Evolutionary conservation across 2,888 invertebrate genomes (phyloP).

Genomic region (Coleophora deauratella): DNA sequence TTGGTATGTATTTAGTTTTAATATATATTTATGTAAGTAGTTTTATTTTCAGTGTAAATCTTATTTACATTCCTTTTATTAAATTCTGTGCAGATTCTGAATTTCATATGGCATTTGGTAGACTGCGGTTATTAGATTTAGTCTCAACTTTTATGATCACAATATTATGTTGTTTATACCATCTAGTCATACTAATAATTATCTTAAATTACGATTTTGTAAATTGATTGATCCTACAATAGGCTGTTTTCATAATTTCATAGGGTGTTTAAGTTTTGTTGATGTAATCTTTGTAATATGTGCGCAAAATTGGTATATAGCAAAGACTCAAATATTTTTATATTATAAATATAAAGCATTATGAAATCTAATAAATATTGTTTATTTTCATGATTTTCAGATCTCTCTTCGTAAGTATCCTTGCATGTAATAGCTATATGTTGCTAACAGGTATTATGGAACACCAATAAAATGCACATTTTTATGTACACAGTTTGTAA

Average conservation of each 20-base stretch:
- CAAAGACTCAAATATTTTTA: conserved; percentile 27
- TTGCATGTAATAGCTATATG: too few relatives aligned
- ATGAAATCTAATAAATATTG: conserved; percentile 4
- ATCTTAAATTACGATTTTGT: neutral
- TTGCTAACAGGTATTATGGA: too few relatives aligned
- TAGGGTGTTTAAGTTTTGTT: neutral
- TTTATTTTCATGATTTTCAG: too few relatives aligned
- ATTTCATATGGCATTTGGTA: too few relatives aligned
- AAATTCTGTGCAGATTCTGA: too few relatives aligned
- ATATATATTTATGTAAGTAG: too few relatives aligned
- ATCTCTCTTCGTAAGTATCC: too few relatives aligned
- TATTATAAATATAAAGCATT: conserved; percentile 21
- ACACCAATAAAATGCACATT: neutral
- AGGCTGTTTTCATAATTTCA: neutral
- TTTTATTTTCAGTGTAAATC: too few relatives aligned
- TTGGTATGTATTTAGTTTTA: neutral
- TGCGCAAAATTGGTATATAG: conserved; percentile 10
- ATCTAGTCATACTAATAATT: too few relatives aligned
- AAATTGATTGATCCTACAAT: neutral
- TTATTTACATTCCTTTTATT: neutral
- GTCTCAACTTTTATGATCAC: too few relatives aligned
- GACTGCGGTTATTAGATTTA: too few relatives aligned
- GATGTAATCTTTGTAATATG: neutral
- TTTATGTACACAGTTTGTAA: conserved; percentile 8
- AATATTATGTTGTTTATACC: too few relatives aligned